Evolutionary conservation across 2,797 vertebrate species (phyloP).

Genomic region (Oreochromis grahami): DNA sequence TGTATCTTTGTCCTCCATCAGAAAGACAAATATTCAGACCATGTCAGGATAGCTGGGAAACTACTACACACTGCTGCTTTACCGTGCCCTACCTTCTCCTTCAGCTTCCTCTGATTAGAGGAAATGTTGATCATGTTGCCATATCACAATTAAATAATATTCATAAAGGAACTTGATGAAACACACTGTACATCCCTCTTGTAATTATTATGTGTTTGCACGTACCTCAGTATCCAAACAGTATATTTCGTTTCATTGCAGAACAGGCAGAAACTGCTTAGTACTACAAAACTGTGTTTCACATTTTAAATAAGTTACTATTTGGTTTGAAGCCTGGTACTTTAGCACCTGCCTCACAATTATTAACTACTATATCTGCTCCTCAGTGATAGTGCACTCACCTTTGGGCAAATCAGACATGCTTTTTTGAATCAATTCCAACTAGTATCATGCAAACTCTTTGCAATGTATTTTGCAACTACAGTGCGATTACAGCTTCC

Average conservation of each 20-base stretch:
- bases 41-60: slow-evolving; percentile 23
- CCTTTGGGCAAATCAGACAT: neutral
- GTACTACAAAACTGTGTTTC: neutral
- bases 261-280: neutral
- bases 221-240: neutral
- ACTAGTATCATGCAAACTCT: neutral
- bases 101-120: neutral
- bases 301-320: neutral
- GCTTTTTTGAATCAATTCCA: neutral
- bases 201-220: neutral
- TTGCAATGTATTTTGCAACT: neutral
- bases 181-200: neutral
- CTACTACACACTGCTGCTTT: neutral
- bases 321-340: neutral
- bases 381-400: neutral
- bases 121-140: neutral
- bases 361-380: neutral
- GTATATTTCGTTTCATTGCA: neutral
- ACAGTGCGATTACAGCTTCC: neutral
- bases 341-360: neutral
- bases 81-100: neutral
- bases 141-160: neutral
- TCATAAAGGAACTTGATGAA: neutral
- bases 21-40: neutral
- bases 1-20: slow-evolving; percentile 7